A percentile compares a stretch with the other conserved stretches of the same genome.
Evolutionary conservation across 2,113 vertebrate species (phyloP).

Genomic region (Empidonax alnorum): DNA sequence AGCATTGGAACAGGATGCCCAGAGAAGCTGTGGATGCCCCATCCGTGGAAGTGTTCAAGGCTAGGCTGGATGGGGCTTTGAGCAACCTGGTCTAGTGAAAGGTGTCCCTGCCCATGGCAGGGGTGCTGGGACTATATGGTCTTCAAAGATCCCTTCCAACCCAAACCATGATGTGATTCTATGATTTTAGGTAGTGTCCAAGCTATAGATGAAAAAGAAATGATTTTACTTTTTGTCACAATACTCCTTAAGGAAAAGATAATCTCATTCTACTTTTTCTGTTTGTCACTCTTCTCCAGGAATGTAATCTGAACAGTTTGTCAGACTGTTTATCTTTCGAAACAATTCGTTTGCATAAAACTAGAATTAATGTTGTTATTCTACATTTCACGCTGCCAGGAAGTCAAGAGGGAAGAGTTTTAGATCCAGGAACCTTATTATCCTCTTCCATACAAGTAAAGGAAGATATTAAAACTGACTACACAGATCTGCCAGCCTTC

Average conservation of each 20-base stretch:
- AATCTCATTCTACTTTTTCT: not conserved
- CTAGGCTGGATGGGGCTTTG: not conserved
- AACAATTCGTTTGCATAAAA: not conserved
- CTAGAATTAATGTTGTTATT: not conserved
- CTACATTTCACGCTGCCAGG: not conserved
- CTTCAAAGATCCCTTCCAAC: not conserved
- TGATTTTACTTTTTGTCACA: not conserved
- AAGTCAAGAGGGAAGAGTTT: not conserved
- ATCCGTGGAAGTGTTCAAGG: not conserved
- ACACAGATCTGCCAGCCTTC: not conserved
- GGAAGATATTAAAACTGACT: not conserved
- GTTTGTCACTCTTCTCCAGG: not conserved
- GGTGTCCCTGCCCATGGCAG: not conserved
- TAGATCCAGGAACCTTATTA: not conserved
- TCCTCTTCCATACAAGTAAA: not conserved
- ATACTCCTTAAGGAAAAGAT: not conserved
- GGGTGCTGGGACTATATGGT: not conserved
- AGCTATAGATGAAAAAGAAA: not conserved
- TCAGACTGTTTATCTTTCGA: not conserved
- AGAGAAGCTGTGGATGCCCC: not conserved
- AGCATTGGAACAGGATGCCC: not conserved
- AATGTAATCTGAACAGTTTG: not conserved
- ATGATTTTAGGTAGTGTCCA: not conserved
- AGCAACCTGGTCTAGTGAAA: not conserved
- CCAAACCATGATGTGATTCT: not conserved